Base-by-base conservation (phyloP, 2,797 vertebrate genomes). In the Molothrus ater region DNA sequence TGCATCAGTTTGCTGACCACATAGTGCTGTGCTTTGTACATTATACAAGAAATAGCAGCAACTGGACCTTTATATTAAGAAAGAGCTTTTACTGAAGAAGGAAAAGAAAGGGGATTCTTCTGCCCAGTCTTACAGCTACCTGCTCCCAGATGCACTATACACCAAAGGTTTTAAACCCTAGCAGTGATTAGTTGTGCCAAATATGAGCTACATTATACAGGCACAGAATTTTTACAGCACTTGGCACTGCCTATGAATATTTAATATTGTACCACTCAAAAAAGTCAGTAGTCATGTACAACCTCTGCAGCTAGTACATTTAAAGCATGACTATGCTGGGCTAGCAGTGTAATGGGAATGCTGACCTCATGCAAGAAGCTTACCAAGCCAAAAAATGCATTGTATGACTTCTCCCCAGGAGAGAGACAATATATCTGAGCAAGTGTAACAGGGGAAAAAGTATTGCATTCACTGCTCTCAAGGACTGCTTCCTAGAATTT, bases 1-100 rank as follows among this genome's bases (percentile, higher is more conserved):
- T 32, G 68, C 87, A 90, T 87, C 87, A 73, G 71, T 86, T 57
- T 80, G 74, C 92, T 93, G 80, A 85, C 86, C 57, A 45, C 82
- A 92, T 75, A 80, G 11, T 84, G 51, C 88, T 85, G 24, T 48
- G 71, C 85, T 70, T 45, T 63, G 45, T 51, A 54, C 65, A 47
- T 72, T 72, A 9, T 21, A 68, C 10, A 38, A 83, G 72, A 76
- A 93, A 81, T 2, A 56, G 71, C 32, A 85, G 71, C 50, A 83
- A 76, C 5, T 57, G 54, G 72, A 71, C 47, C 74, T 73, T 64
- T 79, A 20, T 61, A 82, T 24, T 4, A 2, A 42, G 48, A 90
- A 86, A 69, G 24, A 51, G 50, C 54, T 80, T 83, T 60, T 47
- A 42, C 24, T 38, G 61, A 66, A 80, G 21, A 76, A 12, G 31